phyloP scores from a whole-genome alignment of 1,140 invertebrate species.

The Onthophagus taurus region DNA sequence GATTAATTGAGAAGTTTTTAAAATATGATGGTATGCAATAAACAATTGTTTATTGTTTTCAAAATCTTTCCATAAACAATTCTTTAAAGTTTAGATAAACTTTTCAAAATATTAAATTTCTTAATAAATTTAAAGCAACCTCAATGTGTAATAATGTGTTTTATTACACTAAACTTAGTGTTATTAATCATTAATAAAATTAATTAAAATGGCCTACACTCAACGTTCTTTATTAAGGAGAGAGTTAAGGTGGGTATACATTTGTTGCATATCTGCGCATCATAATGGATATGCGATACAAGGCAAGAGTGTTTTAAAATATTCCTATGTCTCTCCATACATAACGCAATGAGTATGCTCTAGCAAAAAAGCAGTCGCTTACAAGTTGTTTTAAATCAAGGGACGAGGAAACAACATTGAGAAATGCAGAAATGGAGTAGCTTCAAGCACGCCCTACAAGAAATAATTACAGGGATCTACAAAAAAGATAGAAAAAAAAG shows the following conservation, averaged over 20 bases:
- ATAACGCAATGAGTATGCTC: background rate
- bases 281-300: background rate
- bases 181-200: background rate
- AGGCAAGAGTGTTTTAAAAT: background rate
- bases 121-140: slow-evolving; percentile 3
- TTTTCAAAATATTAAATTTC: no score
- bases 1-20: no score
- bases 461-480: background rate
- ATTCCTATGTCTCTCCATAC: background rate
- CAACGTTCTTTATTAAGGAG: background rate
- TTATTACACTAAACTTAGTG: background rate
- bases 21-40: no score
- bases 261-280: background rate
- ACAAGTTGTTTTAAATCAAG: background rate
- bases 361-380: background rate
- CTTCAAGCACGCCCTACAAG: background rate
- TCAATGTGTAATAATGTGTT: background rate
- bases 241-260: background rate
- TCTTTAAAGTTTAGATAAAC: no score
- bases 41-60: no score
- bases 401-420: background rate
- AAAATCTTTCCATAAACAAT: no score
- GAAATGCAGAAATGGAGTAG: background rate
- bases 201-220: background rate
- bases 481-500: no score